phyloP scores from a whole-genome alignment of 2,113 vertebrate genomes.

The Oncorhynchus kisutch region DNA sequence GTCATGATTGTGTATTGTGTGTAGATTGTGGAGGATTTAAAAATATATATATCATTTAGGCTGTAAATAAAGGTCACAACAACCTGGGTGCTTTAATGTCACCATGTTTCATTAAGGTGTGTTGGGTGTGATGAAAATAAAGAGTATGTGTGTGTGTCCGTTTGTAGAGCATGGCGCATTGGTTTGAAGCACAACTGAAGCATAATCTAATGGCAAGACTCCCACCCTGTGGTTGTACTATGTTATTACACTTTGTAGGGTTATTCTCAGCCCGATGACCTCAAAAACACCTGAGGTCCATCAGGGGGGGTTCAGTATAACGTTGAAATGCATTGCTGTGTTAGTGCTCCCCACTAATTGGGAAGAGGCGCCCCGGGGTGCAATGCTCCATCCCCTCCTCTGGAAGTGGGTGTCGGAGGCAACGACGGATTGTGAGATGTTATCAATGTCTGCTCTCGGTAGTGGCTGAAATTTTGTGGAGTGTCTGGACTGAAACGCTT shows the following conservation, averaged over 20 bases:
- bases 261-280: constrained; percentile 34
- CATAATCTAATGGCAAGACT: not conserved
- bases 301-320: too few relatives aligned
- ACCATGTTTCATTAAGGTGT: too few relatives aligned
- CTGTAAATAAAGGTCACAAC: too few relatives aligned
- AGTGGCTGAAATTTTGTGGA: not conserved
- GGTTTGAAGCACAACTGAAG: not conserved
- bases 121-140: too few relatives aligned
- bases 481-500: too few relatives aligned
- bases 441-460: constrained; percentile 41
- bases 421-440: constrained; percentile 19
- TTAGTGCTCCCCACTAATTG: constrained; percentile 59
- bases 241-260: not conserved
- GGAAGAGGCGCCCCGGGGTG: constrained; percentile 43
- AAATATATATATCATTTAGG: too few relatives aligned
- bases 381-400: constrained; percentile 27
- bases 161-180: not conserved
- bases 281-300: constrained; percentile 1
- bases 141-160: not conserved
- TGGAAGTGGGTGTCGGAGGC: constrained; percentile 24
- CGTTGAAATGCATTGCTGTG: too few relatives aligned
- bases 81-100: too few relatives aligned
- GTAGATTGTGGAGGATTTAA: too few relatives aligned
- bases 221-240: not conserved
- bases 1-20: too few relatives aligned